Evolutionary conservation across 2,888 invertebrate genomes (phyloP), one percentile per base, ranked within the genome.

Genomic region (Cephus pygmeus): DNA sequence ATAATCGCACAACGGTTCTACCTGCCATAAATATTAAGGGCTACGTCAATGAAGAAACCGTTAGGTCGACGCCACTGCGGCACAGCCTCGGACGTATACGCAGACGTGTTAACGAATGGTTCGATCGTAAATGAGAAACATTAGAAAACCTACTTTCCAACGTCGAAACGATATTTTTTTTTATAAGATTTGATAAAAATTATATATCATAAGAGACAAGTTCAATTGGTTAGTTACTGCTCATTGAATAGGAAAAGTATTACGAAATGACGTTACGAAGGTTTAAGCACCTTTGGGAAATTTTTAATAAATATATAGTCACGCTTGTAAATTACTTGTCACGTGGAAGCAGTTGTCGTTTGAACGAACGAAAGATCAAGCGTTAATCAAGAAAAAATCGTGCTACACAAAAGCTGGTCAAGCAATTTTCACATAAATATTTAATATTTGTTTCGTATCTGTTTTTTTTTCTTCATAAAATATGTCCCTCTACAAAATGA

Each of bases 41-140:
- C 71, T 71, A 34, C 71, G 71, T 34, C 71, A 34, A 30, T 71
- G 34, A 31, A 71, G 71, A 23, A 71, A 71, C 71, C 71, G 71
- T 71, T 33, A 56, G 56, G 34, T 71, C 30, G 33, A 71, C 31
- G 71, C 33, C 71, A 34, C 71, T 33, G 71, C 4, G 31, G 71
- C 30, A 6, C 12, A 33, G 71, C 71, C 15, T 71, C 71, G 30
- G 11, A 31, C 71, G 34, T 34, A 34, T 33, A 71, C 4, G 33
- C 34, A 11, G 33, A 34, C 71, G 34, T 33, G 33, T 71, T 71
- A 71, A 71, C 71, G 71, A 71, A 34, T 33, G 71, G 71, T 56
- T 56, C 56, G 56, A 56, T 56, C 56, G 23, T 56, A 56, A 56
- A 23, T 56, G 23, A 56, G 23, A 6, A 56, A 56, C 23, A 23